Evolutionary conservation across 2,797 vertebrate genomes (phyloP), one percentile per base, ranked within the genome.

Genomic region (Hemibagrus guttatus): DNA sequence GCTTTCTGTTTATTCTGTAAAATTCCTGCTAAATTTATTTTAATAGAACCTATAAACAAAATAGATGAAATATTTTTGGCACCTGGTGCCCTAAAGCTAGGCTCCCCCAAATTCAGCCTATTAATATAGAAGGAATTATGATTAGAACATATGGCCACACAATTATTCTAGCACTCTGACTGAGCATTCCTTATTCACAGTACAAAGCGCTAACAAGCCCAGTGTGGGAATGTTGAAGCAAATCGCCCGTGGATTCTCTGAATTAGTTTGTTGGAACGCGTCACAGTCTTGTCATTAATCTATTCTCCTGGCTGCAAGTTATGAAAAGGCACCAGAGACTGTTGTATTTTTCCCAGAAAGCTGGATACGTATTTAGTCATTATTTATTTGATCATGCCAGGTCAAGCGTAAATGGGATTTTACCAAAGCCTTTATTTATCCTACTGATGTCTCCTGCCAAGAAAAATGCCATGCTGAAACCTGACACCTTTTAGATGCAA

Each of bases 81-180:
- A 89, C 90, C 89, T 76, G 88, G 89, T 90, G 86, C 84, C 87
- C 64, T 80, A 3, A 21, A 87, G 72, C 91, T 90, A 91, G 91
- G 87, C 91, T 85, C 46, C 56, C 49, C 39, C 80, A 63, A 83
- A 86, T 91, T 88, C 89, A 89, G 93, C 92, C 93, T 89, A 92
- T 95, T 94, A 94, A 94, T 92, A 91, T 82, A 52, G 88, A 84
- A 88, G 89, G 76, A 61, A 35, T 89, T 81, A 87, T 90, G 93
- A 94, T 49, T 49, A 49, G 46, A 94, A 93, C 94, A 94, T 93
- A 93, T 94, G 90, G 89, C 91, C 92, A 93, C 93, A 93, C 91
- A 91, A 88, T 91, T 90, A 89, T 89, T 91, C 90, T 56, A 23
- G 89, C 89, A 94, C 91, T 95, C 93, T 88, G 92, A 91, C 89